phyloP scores from a whole-genome alignment of 2,113 vertebrate species.

The Syngnathoides biaculeatus region DNA sequence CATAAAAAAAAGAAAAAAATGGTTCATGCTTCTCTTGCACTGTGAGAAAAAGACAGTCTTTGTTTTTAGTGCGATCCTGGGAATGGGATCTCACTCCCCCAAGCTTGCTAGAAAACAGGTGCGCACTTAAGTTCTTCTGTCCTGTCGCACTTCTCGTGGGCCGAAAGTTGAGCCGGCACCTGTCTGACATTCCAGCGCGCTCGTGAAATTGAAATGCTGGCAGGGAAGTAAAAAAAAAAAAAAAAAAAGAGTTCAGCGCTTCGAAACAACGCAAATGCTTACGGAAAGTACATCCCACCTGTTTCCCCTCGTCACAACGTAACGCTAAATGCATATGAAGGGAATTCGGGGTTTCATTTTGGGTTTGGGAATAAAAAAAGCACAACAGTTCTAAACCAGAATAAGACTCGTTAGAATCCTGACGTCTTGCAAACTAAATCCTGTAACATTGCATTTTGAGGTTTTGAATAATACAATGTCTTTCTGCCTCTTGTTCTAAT shows the following conservation, averaged over 20 bases:
- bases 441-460: no score
- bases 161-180: slow-evolving; percentile 54
- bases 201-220: slow-evolving; percentile 13
- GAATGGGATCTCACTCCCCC: slow-evolving; percentile 46
- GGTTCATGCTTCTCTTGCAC: slow-evolving; percentile 16
- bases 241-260: no score
- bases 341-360: neutral
- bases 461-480: no score
- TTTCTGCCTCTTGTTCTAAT: no score
- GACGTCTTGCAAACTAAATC: no score
- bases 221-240: neutral
- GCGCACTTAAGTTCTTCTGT: slow-evolving; percentile 55
- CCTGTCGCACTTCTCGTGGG: slow-evolving; percentile 15
- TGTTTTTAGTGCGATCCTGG: slow-evolving; percentile 35
- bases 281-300: neutral
- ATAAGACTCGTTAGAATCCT: neutral
- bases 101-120: slow-evolving; percentile 57
- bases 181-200: slow-evolving; percentile 49
- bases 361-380: neutral
- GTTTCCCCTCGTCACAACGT: neutral
- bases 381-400: neutral
- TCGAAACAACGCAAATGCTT: slow-evolving; percentile 18
- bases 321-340: neutral
- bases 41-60: slow-evolving; percentile 23
- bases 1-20: neutral